Conservation (phyloP, 2,113 vertebrate genomes). For the Anguilla japonica region DNA sequence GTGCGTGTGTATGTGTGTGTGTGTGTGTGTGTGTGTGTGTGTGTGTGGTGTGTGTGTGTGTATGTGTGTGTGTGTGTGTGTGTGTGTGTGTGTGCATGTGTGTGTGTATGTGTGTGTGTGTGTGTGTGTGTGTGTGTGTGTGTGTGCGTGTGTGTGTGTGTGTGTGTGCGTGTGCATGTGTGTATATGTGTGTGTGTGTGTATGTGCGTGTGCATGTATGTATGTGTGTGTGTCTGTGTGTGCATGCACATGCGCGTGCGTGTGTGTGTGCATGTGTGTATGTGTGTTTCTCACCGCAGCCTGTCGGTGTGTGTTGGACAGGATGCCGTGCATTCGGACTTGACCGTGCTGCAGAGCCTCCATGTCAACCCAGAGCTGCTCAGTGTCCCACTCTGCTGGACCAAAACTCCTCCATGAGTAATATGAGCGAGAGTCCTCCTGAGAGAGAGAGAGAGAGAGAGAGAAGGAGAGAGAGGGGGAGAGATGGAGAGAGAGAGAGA, state of each 20-base stretch:
- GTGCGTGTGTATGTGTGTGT: too few relatives aligned
- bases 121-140: too few relatives aligned
- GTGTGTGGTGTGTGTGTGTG: too few relatives aligned
- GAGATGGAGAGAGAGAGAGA: background rate
- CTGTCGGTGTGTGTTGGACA: conserved; percentile 89
- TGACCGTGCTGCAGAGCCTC: conserved; percentile 72
- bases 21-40: too few relatives aligned
- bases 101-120: too few relatives aligned
- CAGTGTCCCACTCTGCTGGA: conserved; percentile 66
- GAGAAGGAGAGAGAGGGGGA: background rate
- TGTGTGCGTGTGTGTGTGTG: background rate
- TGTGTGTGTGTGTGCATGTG: too few relatives aligned
- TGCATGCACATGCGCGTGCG: background rate
- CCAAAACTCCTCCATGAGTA: conserved; percentile 82
- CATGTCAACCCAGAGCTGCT: conserved; percentile 84
- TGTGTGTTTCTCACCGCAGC: conserved; percentile 79
- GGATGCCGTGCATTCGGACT: conserved; percentile 82
- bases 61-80: too few relatives aligned
- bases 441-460: background rate
- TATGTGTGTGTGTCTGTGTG: background rate
- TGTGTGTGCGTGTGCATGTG: conserved; percentile 5
- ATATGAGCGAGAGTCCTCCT: conserved; percentile 89
- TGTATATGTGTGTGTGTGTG: background rate
- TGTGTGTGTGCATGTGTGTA: background rate
- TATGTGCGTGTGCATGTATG: background rate